Evolutionary conservation across 2,113 vertebrate species (phyloP).

Genomic region (Australoheros scitulus): DNA sequence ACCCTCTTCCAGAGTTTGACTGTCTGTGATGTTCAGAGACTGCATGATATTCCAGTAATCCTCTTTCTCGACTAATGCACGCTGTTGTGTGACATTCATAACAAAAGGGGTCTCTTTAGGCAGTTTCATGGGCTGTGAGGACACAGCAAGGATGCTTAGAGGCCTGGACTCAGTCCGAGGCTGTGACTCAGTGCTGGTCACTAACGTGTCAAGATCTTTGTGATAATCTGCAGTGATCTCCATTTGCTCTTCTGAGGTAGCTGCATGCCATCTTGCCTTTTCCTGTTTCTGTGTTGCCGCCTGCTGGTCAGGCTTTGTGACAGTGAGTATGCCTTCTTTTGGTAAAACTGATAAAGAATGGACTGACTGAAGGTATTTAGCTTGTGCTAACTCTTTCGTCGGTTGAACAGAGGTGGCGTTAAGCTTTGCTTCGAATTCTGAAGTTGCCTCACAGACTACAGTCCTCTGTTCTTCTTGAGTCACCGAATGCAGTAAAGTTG

Average conservation of each 20-base stretch:
- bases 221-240: conserved; percentile 68
- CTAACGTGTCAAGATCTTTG: conserved; percentile 63
- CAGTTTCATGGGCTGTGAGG: conserved; percentile 68
- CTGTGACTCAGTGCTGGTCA: conserved; percentile 47
- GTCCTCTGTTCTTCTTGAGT: conserved; percentile 72
- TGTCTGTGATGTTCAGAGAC: conserved; percentile 73
- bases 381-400: conserved; percentile 61
- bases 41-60: conserved; percentile 76
- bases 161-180: conserved; percentile 63
- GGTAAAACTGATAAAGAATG: conserved; percentile 63
- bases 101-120: conserved; percentile 77
- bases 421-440: conserved; percentile 49
- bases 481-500: conserved; percentile 58
- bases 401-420: conserved; percentile 46
- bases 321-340: conserved; percentile 77
- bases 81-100: conserved; percentile 62
- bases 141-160: conserved; percentile 58
- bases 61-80: conserved; percentile 79
- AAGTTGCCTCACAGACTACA: conserved; percentile 62
- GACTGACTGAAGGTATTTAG: conserved; percentile 74
- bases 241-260: conserved; percentile 72
- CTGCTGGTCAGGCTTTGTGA: conserved; percentile 68
- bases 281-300: conserved; percentile 73
- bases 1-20: conserved; percentile 69
- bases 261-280: conserved; percentile 61